Base-by-base conservation (phyloP, 23 tunicate genomes). In the Botrylloides violaceus region DNA sequence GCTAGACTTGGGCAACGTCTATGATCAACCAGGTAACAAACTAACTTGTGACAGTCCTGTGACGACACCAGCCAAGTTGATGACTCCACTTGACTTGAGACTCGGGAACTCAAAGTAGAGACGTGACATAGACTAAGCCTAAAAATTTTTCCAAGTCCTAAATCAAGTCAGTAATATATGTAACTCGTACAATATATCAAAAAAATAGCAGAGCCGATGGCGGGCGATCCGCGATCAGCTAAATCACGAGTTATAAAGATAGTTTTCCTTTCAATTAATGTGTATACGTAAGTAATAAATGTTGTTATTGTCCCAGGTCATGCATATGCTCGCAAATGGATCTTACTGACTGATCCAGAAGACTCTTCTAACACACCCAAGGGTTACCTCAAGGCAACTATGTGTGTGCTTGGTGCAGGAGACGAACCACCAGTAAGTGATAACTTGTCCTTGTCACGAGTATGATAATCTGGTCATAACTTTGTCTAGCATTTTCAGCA, bases 331-430 rank as follows among this genome's bases (percentile, higher is more conserved):
- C 66, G 88, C 27, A 88, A 88, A 57, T 88, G 96, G 96, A 59
- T 88, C 4, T 71, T 88, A 23, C 80, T 88, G 1, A 88, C 96
- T 25, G 96, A 88, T 23, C 84, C 86, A 19, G 96, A 88, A 30
- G 96, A 88, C 50, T 27, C 87, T 1, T 78, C 96, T 2, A 88
- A 77, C 73, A 80, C 96, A 36, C 96, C 96, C 19, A 88, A 77
- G 56, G 96, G 96, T 19, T 88, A 88, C 68, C 71, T 88, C 36
- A 88, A 88, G 60, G 83, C 83, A 39, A 88, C 88, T 21, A 81
- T 88, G 34, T 88, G 88, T 59, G 88, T 88, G 32, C 68, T 88
- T 0, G 96, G 96, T 27, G 96, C 96, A 22, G 96, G 96, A 2
- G 96, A 88, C 36, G 83, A 88, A 59, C 96, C 96, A 43, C 96